Evolutionary conservation across 2,797 vertebrate species (phyloP), one percentile per base, ranked within the genome.

Genomic region (Cynodonichthys magdalenae): DNA sequence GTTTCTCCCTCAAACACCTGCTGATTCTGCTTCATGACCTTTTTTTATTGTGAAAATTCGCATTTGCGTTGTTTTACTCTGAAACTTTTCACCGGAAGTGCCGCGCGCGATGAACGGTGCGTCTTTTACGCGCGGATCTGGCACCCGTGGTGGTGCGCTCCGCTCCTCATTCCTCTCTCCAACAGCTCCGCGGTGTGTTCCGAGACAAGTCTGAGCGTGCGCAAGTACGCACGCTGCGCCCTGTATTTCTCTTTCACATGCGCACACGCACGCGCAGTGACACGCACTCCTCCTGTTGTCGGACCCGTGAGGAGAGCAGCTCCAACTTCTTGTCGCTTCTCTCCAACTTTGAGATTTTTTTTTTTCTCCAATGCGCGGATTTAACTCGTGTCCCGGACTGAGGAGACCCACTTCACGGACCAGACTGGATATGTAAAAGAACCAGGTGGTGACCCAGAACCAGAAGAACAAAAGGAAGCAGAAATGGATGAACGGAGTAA

Each of bases 401-500:
- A 64, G 74, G 68, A 47, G n/a, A 49, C 15, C 11, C 69, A 31
- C 24, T 66, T 68, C 49, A 19, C 45, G 78, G 79, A 82, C 70
- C 69, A 53, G 57, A 50, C 71, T 57, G 75, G 87, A 88, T 53
- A 87, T 88, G 87, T 74, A 5, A 78, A 66, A 65, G 70, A 82
- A 79, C 19, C 69, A 15, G 6, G 7, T 5, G 29, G 24, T 14
- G 36, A 18, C 45, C n/a, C 53, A 58, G 24, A 19, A 36, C 56
- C 61, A 66, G 4, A 31, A 75, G 67, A 47, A 58, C 19, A 57
- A 47, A 29, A 65, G 24, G 64, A 10, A 20, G 44, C 15, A 15
- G 4, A 59, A 12, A 90, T 90, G 89, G 85, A 90, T 69, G 66
- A 53, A 63, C 74, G 86, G 82, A 87, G 71, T 75, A 64, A 53